Evolutionary conservation across 2,888 invertebrate species (phyloP), one percentile per base, ranked within the genome.

Genomic region (Drosophila histrio): DNA sequence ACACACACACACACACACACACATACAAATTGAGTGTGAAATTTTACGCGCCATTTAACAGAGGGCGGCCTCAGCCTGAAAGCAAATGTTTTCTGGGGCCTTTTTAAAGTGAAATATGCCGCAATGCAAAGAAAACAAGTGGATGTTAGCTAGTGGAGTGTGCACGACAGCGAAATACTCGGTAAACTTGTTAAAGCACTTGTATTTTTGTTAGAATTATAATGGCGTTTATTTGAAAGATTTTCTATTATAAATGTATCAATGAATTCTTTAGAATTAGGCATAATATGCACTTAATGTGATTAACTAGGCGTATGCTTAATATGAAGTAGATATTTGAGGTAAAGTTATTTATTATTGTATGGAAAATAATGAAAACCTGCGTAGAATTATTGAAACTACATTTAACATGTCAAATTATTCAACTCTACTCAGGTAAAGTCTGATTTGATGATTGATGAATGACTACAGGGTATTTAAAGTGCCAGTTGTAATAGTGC

Each of bases 1-100:
- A 39, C 38, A 38, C 50, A 44, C 39, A 38, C 53, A 11, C 28
- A 34, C 34, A 36, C 47, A 26, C 26, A 56, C 13, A 52, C 38
- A 56, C 57, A 21, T 68, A 68, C 69, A 86, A 82, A 82, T 82
- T 79, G 82, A 79, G 82, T 88, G 87, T 88, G 73, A 85, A 82
- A 82, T 88, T 88, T 76, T 71, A 88, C 77, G 80, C 83, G 66
- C 76, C 82, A 82, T 79, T 82, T 76, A 83, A 69, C 88, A 79
- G 79, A 54, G 57, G 58, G 47, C 57, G 53, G 68, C 57, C 49
- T 6, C 32, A 32, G 21, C 43, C 59, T 46, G 39, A 49, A 59
- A 58, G 52, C 44, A 67, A 67, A 62, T 61, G 58, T 72, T 65
- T 47, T 62, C 46, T 56, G 22, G 53, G 46, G 15, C 61, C 34